These are phyloP conservation scores for Cheilinus undulatus DNA, from an alignment of 2,113 vertebrate genomes.

Conservation along the genomic window DNA sequence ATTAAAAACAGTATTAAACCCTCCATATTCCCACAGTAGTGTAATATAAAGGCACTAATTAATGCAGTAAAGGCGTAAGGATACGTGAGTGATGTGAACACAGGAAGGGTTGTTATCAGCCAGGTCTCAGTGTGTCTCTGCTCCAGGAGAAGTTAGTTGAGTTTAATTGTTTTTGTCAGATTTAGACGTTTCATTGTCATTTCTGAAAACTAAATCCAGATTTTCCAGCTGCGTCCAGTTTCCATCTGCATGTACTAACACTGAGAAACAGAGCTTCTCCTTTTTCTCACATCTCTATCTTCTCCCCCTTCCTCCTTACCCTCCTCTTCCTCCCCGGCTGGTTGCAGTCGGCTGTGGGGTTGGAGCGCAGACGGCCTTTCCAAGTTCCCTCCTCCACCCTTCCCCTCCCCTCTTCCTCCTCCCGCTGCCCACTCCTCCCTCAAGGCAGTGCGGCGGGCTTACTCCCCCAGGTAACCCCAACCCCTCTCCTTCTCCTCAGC, in stretches of 20 bases:
- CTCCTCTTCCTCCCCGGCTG: slow-evolving; percentile 22
- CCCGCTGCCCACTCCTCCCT: slow-evolving; percentile 62
- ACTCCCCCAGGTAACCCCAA: slow-evolving; percentile 78
- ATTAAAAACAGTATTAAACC: too few relatives aligned
- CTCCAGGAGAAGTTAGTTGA: too few relatives aligned
- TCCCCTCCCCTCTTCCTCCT: slow-evolving; percentile 60
- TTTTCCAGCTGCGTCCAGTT: too few relatives aligned
- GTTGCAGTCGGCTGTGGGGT: slow-evolving; percentile 73
- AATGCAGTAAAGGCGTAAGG: too few relatives aligned
- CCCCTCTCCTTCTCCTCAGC: slow-evolving; percentile 11
- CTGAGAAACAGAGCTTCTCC: slow-evolving; percentile 15
- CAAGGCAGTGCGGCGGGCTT: slow-evolving; percentile 66
- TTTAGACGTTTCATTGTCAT: too few relatives aligned
- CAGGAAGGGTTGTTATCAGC: too few relatives aligned
- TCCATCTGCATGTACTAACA: slow-evolving; percentile 7
- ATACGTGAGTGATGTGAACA: too few relatives aligned
- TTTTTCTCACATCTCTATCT: slow-evolving; percentile 25
- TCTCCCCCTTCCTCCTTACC: slow-evolving; percentile 1
- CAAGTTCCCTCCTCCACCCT: slow-evolving; percentile 63
- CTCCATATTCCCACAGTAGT: too few relatives aligned
- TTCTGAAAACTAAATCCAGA: too few relatives aligned
- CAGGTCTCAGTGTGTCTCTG: too few relatives aligned
- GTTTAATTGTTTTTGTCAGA: too few relatives aligned
- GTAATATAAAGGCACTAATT: too few relatives aligned
- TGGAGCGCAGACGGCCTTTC: slow-evolving; percentile 74